phyloP scores from a whole-genome alignment of 2,113 vertebrate species.

The Cyprinodon brontotheroides region DNA sequence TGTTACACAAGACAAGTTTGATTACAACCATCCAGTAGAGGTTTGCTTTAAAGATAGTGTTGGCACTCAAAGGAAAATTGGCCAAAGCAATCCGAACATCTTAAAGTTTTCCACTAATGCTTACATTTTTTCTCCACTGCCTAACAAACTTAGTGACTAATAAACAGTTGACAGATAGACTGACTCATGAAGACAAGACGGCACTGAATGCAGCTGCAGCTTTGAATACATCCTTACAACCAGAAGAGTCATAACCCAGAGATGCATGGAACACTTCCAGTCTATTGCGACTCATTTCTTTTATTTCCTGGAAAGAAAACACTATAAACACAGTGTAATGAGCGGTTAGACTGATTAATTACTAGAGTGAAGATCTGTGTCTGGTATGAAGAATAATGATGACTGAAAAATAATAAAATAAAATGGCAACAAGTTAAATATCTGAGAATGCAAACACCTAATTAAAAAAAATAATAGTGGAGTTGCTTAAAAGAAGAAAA shows the following conservation, averaged over 20 bases:
- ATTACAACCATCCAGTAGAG: conserved; percentile 45
- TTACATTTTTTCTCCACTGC: conserved; percentile 49
- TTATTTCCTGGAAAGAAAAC: conserved; percentile 57
- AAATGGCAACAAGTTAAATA: background rate
- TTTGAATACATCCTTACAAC: conserved; percentile 22
- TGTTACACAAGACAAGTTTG: conserved; percentile 23
- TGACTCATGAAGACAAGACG: conserved; percentile 28
- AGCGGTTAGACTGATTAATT: background rate
- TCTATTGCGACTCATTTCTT: conserved; percentile 49
- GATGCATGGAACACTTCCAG: conserved; percentile 37
- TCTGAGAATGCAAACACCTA: conserved; percentile 1
- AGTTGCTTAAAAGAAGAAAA: background rate
- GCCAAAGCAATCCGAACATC: conserved; percentile 42
- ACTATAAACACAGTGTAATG: conserved; percentile 2
- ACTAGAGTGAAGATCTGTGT: background rate
- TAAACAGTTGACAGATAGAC: conserved; percentile 65
- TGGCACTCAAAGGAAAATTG: conserved; percentile 39
- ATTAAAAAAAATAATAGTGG: background rate
- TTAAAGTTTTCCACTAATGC: conserved; percentile 59
- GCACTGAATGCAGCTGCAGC: conserved; percentile 45
- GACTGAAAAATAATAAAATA: background rate
- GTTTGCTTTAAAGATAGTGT: conserved; percentile 57
- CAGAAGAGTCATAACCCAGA: conserved; percentile 23
- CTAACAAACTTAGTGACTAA: conserved; percentile 69
- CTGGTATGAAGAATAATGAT: conserved; percentile 7